These are phyloP conservation scores for Acropternis orthonyx DNA, from an alignment of 2,797 vertebrate genomes.

Conservation along the genomic window DNA sequence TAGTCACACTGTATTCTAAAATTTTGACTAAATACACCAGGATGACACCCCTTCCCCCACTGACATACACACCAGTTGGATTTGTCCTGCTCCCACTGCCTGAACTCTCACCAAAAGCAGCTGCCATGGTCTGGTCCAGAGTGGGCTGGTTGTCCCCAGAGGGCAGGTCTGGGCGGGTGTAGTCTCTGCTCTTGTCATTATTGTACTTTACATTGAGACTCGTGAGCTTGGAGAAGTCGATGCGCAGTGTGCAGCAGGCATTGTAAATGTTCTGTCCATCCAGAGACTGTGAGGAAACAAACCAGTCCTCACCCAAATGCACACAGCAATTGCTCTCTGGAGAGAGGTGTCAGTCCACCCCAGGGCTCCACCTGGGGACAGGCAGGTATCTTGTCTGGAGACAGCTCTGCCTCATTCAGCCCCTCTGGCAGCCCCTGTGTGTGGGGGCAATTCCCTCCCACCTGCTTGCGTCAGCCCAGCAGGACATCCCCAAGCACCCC, in stretches of 20 bases:
- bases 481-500: neutral
- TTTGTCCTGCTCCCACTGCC: neutral
- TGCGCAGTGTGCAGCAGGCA: slow-evolving; percentile 92
- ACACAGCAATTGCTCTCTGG: neutral
- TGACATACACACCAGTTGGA: neutral
- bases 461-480: neutral
- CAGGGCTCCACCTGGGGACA: neutral
- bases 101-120: slow-evolving; percentile 86
- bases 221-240: slow-evolving; percentile 94
- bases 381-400: neutral
- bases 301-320: neutral
- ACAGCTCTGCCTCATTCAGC: neutral
- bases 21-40: neutral
- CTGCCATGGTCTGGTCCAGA: slow-evolving; percentile 88
- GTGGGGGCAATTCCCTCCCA: neutral
- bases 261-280: slow-evolving; percentile 98
- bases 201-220: slow-evolving; percentile 97
- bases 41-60: neutral
- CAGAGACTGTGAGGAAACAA: slow-evolving; percentile 78
- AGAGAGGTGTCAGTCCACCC: neutral
- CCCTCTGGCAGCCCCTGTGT: neutral
- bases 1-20: neutral
- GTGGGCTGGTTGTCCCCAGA: slow-evolving; percentile 87
- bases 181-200: slow-evolving; percentile 95
- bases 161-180: slow-evolving; percentile 92